phyloP scores from a whole-genome alignment of 2,797 vertebrate species.

The Enteromius fasciolatus region DNA sequence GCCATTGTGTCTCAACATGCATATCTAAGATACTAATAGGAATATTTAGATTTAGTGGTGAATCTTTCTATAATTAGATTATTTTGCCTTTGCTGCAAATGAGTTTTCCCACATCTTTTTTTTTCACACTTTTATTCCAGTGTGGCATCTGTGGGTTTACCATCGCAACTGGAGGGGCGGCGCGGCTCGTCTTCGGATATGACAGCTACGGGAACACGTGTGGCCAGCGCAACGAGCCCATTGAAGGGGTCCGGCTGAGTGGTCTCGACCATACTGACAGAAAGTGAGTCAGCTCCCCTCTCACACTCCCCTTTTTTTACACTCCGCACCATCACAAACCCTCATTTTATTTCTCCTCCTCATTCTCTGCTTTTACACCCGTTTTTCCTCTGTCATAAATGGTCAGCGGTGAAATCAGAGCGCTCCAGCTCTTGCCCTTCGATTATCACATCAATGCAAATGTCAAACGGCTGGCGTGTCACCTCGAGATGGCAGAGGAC shows the following conservation, averaged over 20 bases:
- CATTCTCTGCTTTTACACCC: slow-evolving; percentile 21
- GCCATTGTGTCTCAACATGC: background rate
- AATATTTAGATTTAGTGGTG: slow-evolving; percentile 1
- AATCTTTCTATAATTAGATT: slow-evolving; percentile 7
- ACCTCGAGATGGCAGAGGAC: slow-evolving; percentile 41
- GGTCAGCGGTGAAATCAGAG: slow-evolving; percentile 7
- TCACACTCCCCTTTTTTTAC: background rate
- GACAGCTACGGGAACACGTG: slow-evolving; percentile 99
- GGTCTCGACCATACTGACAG: slow-evolving; percentile 91
- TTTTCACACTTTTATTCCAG: slow-evolving; percentile 71
- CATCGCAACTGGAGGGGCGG: slow-evolving; percentile 91
- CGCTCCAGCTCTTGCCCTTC: slow-evolving; percentile 27
- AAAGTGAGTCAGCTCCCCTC: slow-evolving; percentile 77
- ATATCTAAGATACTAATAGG: background rate
- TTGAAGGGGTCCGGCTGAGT: slow-evolving; percentile 86
- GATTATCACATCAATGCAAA: slow-evolving; percentile 56
- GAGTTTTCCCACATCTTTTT: background rate
- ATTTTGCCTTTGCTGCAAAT: background rate
- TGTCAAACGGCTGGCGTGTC: slow-evolving; percentile 48
- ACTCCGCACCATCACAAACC: background rate
- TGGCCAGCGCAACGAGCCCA: slow-evolving; percentile 87
- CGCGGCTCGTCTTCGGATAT: slow-evolving; percentile 91
- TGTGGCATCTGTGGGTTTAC: slow-evolving; percentile 96
- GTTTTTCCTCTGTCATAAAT: background rate
- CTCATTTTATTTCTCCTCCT: background rate